Evolutionary conservation across 2,888 invertebrate genomes (phyloP).

Genomic region (Byasa hedistus): DNA sequence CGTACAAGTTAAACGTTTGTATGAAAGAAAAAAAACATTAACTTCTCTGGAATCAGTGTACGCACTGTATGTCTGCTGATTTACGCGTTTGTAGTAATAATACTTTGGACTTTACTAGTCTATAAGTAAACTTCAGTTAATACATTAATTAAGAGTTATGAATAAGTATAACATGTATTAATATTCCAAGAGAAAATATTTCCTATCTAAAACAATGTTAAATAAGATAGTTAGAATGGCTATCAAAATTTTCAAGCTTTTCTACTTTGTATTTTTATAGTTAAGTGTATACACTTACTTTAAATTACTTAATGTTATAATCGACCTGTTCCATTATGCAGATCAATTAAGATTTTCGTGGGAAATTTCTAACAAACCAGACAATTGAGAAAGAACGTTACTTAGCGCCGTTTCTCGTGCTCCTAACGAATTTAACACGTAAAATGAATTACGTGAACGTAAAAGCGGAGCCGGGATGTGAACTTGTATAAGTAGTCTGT

Average conservation of each 20-base stretch:
- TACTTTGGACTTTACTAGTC: too few species aligned
- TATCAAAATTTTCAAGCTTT: not conserved
- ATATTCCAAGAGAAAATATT: too few species aligned
- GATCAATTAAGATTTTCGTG: constrained; percentile 20
- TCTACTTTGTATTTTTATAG: not conserved
- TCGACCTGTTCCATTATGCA: constrained; percentile 12
- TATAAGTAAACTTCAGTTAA: too few species aligned
- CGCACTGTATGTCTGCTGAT: too few species aligned
- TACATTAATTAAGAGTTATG: too few species aligned
- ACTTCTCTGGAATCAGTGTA: too few species aligned
- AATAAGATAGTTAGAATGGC: not conserved
- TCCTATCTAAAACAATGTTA: too few species aligned
- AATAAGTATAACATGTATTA: too few species aligned
- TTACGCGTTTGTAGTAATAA: too few species aligned
- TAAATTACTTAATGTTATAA: constrained; percentile 6
- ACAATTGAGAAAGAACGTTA: constrained; percentile 19
- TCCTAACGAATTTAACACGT: constrained; percentile 26
- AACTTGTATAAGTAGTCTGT: not conserved
- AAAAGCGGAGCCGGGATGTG: constrained; percentile 4
- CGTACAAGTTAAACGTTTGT: too few species aligned
- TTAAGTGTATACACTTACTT: not conserved
- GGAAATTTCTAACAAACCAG: constrained; percentile 15
- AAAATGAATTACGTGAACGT: constrained; percentile 23
- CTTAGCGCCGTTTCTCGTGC: constrained; percentile 19
- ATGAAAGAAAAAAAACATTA: too few species aligned